These are phyloP conservation scores for Chaenodraco wilsoni DNA, from an alignment of 2,797 vertebrate genomes.

Conservation along the genomic window DNA sequence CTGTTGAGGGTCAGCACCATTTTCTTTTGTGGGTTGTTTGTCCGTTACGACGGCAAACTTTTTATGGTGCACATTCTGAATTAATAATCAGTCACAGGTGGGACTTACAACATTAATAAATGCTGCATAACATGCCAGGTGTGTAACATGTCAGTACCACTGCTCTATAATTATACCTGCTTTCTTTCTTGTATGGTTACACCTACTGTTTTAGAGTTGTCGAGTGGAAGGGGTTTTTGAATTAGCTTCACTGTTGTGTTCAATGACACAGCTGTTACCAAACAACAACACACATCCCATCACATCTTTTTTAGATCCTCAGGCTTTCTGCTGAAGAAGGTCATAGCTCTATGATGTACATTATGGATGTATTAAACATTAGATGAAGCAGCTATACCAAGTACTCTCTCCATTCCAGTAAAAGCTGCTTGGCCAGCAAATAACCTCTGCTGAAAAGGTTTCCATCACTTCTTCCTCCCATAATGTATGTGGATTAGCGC, in stretches of 20 bases:
- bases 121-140: background rate
- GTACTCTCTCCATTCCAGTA: conserved; percentile 3
- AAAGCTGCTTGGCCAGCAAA: conserved; percentile 34
- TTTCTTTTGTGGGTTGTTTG: background rate
- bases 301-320: conserved; percentile 14
- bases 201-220: too few relatives aligned
- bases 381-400: background rate
- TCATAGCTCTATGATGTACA: background rate
- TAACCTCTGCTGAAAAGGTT: conserved; percentile 22
- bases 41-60: background rate
- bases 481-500: conserved; percentile 29
- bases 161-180: background rate
- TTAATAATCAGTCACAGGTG: background rate
- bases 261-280: background rate
- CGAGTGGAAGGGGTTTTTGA: background rate
- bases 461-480: background rate
- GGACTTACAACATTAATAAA: background rate
- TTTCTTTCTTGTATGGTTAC: background rate
- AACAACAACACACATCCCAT: background rate
- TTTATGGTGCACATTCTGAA: background rate
- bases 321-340: conserved; percentile 12
- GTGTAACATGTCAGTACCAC: background rate
- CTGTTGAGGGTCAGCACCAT: conserved; percentile 1
- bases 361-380: conserved; percentile 25
- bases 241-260: background rate